Evolutionary conservation across 2,888 invertebrate genomes (phyloP), one percentile per base, ranked within the genome.

Genomic region (Poecilus cupreus): DNA sequence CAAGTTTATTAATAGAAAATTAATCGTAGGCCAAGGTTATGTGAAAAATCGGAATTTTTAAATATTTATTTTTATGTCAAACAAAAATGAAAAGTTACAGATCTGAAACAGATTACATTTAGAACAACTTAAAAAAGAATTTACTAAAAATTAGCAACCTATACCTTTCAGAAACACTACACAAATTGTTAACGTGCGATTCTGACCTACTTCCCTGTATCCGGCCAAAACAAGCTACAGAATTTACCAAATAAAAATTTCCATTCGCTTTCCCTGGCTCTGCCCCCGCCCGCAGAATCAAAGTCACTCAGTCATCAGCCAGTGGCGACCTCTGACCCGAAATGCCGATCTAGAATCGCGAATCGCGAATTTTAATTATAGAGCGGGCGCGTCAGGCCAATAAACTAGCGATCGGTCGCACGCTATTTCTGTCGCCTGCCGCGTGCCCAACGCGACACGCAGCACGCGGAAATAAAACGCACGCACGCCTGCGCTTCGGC

Each of bases 321-420:
- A 43, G 5, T 43, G 20, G 43, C 43, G 43, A 37, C 43, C 43
- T 16, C 39, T 72, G 72, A 72, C 43, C 39, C 43, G 6, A 72
- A 32, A 68, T 68, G n/a, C 68, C 13, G 16, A 26, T n/a, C 22
- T 22, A 18, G 49, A 49, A 49, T 49, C 10, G 2, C 6, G 11
- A 37, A n/a, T 68, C 37, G 75, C 75, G 32, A 77, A 57, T 60
- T 77, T 60, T 77, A 77, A 77, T 77, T 60, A 60, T 77, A 77
- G 77, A 32, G 20, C 18, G 37, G 75, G 16, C 77, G 18, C 60
- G 77, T 77, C 39, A 77, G 77, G 77, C 77, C 77, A 77, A 77
- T 77, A 57, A 77, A 77, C 77, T 46, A 77, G 24, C 77, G 22
- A 77, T 77, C 32, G 60, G 20, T 43, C 37, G 4, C n/a, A 2